phyloP scores from a whole-genome alignment of 35 echinoderm and acorn worm genomes.

The Ophiothrix spiculata region DNA sequence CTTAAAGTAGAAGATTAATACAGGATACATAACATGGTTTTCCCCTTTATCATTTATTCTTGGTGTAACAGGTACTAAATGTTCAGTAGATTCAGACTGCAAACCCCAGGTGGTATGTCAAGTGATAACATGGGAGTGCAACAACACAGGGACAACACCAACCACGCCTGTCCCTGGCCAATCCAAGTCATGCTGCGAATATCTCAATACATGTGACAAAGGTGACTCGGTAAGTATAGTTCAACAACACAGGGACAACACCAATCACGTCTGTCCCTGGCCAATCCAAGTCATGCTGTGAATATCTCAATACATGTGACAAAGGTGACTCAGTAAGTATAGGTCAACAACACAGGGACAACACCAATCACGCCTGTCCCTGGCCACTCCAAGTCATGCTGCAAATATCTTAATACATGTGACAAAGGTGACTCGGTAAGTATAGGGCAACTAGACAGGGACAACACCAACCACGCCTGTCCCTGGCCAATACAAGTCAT shows the following conservation, averaged over 20 bases:
- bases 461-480: not conserved
- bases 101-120: not conserved
- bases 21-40: too few species aligned
- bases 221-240: not conserved
- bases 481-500: not conserved
- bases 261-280: not conserved
- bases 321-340: not conserved
- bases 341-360: not conserved
- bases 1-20: too few species aligned
- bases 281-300: not conserved
- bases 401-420: not conserved
- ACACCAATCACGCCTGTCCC: not conserved
- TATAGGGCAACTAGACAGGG: too few species aligned
- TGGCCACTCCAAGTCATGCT: not conserved
- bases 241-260: not conserved
- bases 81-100: not conserved
- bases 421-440: not conserved
- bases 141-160: not conserved
- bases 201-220: not conserved
- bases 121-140: not conserved
- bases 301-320: slow-evolving; percentile 1
- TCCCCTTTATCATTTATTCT: too few species aligned
- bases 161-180: not conserved
- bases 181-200: not conserved
- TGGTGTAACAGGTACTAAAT: not conserved